Evolutionary conservation across 2,888 invertebrate genomes (phyloP), one percentile per base, ranked within the genome.

Genomic region (Lasioglossum figueresi): DNA sequence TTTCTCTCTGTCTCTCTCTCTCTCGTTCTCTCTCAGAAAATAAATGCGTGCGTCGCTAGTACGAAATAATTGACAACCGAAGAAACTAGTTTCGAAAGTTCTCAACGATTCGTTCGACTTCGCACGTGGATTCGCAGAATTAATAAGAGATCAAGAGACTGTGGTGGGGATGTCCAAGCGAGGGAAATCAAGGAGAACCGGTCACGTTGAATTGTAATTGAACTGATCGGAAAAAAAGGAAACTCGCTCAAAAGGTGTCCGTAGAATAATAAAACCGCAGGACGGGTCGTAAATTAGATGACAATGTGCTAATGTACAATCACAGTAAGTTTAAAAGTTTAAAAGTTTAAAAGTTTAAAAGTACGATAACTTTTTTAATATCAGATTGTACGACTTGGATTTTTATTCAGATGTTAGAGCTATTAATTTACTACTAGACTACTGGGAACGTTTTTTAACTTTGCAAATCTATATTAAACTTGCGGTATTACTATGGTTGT

Each of bases 1-100:
- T 56, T 68, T 6, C 72, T 76, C 79, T 75, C 71, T 82, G 72
- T 72, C 68, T 82, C 74, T 71, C 83, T 87, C 74, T 63, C 71
- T 6, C 74, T 76, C 79, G 16, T 72, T 75, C 73, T 82, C 74
- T 79, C 66, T 75, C 66, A 80, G 73, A 43, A 43, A 43, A 14
- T 43, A 43, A 14, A 43, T 43, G 71, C 79, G 81, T 74, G 76
- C 68, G 76, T 80, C 6, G 72, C 79, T 78, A 66, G n/a, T 80
- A 31, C 48, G 37, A 70, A 43, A 72, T 23, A 43, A 73, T 70
- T 10, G 10, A 23, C 37, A 23, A 2, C 8, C 10, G 23, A 37
- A 68, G 23, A 37, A 68, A 37, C 37, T 68, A 68, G 37, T 34
- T 37, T 68, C 23, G 23, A 23, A 37, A 37, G 37, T 34, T 37